A percentile compares a stretch with the other conserved stretches of the same genome.
These are phyloP conservation scores for Danio tinwini DNA, from an alignment of 2,797 vertebrate species.

Conservation along the genomic window DNA sequence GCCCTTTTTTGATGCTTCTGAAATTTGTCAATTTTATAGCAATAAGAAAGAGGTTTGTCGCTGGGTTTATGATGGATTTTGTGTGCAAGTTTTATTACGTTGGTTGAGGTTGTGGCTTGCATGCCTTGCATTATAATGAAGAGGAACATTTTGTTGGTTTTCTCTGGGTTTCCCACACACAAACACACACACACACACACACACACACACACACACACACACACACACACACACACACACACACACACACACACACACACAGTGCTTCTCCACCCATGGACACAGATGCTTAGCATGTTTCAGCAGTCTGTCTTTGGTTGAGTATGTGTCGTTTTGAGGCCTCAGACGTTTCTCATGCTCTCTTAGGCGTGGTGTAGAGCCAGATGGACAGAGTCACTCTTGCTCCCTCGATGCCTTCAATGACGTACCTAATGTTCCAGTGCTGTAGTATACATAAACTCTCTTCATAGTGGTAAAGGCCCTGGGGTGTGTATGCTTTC, in stretches of 20 bases:
- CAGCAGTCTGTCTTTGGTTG: constrained; percentile 19
- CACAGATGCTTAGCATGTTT: constrained; percentile 41
- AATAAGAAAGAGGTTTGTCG: constrained; percentile 9
- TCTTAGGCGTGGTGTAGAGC: constrained; percentile 44
- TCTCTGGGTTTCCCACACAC: no score
- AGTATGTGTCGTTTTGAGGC: neutral
- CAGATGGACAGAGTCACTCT: constrained; percentile 52
- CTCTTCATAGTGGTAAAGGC: constrained; percentile 5
- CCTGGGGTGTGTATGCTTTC: constrained; percentile 17
- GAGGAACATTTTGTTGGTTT: constrained; percentile 18
- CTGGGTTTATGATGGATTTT: constrained; percentile 46
- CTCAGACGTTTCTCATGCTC: constrained; percentile 42
- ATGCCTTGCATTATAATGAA: constrained; percentile 40
- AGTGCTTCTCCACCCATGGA: constrained; percentile 15
- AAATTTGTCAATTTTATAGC: constrained; percentile 17
- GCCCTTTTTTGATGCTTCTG: constrained; percentile 14
- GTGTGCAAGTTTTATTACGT: constrained; percentile 33
- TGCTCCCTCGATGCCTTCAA: constrained; percentile 12
- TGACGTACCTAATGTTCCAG: constrained; percentile 35
- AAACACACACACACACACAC: no score
- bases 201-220: no score
- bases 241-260: no score
- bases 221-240: no score
- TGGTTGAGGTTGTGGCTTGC: constrained; percentile 40
- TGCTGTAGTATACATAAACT: constrained; percentile 10